Percentiles rank a stretch among this genome's conserved stretches.
These are phyloP conservation scores for Theocolax elegans DNA, from an alignment of 1,140 invertebrate species.

Conservation along the genomic window DNA sequence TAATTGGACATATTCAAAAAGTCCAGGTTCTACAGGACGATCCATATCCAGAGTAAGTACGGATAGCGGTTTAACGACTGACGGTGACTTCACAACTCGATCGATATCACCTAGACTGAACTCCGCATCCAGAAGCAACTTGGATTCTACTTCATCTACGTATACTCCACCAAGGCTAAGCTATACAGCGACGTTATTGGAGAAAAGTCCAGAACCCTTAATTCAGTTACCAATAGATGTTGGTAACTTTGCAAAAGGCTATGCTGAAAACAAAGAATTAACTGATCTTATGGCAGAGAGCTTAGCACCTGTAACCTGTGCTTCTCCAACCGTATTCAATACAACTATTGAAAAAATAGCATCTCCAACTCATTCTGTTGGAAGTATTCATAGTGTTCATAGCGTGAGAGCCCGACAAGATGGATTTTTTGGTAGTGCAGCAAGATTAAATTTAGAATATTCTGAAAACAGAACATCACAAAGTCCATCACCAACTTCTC, in stretches of 20 bases:
- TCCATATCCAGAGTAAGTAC: slow-evolving; percentile 65
- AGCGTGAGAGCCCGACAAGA: slow-evolving; percentile 75
- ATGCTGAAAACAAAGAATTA: slow-evolving; percentile 66
- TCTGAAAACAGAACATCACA: slow-evolving; percentile 67
- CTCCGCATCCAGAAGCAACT: slow-evolving; percentile 59
- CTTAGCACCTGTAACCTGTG: slow-evolving; percentile 65
- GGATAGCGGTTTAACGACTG: slow-evolving; percentile 63
- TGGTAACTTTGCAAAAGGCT: slow-evolving; percentile 64
- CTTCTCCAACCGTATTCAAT: slow-evolving; percentile 66
- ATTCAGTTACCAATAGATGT: slow-evolving; percentile 64
- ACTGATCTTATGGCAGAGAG: slow-evolving; percentile 66
- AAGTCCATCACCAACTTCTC: slow-evolving; percentile 73
- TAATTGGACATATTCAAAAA: slow-evolving; percentile 79
- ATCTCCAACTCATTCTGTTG: slow-evolving; percentile 64
- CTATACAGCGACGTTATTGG: slow-evolving; percentile 57
- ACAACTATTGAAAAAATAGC: slow-evolving; percentile 68
- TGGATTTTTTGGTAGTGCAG: slow-evolving; percentile 70
- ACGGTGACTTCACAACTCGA: slow-evolving; percentile 64
- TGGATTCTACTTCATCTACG: slow-evolving; percentile 60
- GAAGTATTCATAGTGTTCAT: slow-evolving; percentile 58
- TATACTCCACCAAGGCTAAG: slow-evolving; percentile 57
- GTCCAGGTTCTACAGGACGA: slow-evolving; percentile 63
- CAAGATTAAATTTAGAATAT: slow-evolving; percentile 68
- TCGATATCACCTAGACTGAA: slow-evolving; percentile 65
- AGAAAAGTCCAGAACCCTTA: slow-evolving; percentile 60